phyloP scores from a whole-genome alignment of 1,140 invertebrate genomes.

The Mamestra configurata region DNA sequence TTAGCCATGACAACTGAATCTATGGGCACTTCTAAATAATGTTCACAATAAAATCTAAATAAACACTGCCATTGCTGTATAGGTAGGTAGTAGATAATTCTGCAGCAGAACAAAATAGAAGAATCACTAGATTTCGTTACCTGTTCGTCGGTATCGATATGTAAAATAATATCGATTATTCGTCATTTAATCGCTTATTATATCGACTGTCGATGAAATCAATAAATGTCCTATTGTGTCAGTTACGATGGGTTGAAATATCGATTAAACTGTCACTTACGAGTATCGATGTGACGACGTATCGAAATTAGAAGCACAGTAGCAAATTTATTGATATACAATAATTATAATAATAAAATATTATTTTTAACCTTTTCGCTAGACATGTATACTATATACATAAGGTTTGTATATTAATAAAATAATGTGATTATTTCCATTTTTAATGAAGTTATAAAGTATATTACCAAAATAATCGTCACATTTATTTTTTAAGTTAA shows the following conservation, averaged over 20 bases:
- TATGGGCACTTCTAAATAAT: slow-evolving; percentile 9
- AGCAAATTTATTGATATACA: slow-evolving; percentile 13
- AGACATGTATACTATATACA: slow-evolving; percentile 52
- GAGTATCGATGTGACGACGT: not conserved
- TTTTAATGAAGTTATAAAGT: slow-evolving; percentile 50
- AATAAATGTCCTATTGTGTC: slow-evolving; percentile 8
- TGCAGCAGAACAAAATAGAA: slow-evolving; percentile 25
- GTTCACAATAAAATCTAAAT: slow-evolving; percentile 8
- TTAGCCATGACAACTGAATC: too few relatives aligned
- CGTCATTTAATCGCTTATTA: slow-evolving; percentile 22
- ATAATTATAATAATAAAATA: slow-evolving; percentile 39
- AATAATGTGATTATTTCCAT: slow-evolving; percentile 49
- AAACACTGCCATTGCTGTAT: slow-evolving; percentile 41
- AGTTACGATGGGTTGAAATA: not conserved
- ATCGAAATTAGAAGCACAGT: not conserved
- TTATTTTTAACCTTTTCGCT: slow-evolving; percentile 58
- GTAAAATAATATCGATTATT: slow-evolving; percentile 16
- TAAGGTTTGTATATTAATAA: slow-evolving; percentile 54
- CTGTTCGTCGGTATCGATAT: slow-evolving; percentile 11
- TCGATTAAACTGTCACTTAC: not conserved
- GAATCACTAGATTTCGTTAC: slow-evolving; percentile 32
- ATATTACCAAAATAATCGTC: slow-evolving; percentile 57
- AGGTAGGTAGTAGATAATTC: slow-evolving; percentile 26
- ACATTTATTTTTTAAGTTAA: slow-evolving; percentile 54
- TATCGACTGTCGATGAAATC: not conserved